phyloP scores from a whole-genome alignment of 2,888 invertebrate species.

The Notodromas monacha region DNA sequence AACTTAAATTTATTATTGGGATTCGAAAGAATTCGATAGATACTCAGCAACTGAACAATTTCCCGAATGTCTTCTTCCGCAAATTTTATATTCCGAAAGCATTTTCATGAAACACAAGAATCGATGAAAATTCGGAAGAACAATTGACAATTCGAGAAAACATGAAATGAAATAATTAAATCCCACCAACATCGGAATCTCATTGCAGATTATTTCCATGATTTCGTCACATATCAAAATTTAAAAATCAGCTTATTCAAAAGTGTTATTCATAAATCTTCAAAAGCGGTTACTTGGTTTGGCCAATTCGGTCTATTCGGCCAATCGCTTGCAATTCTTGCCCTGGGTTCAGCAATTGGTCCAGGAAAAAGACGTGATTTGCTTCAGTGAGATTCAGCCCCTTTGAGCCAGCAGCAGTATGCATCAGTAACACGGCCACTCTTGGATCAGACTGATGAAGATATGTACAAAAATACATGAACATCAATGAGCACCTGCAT shows the following conservation, averaged over 20 bases:
- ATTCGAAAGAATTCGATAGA: too few relatives aligned
- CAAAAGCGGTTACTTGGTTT: constrained; percentile 24
- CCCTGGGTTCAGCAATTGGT: constrained; percentile 34
- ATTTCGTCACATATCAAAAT: neutral
- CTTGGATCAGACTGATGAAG: neutral
- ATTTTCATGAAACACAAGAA: too few relatives aligned
- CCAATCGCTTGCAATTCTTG: constrained; percentile 43
- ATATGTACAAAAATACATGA: too few relatives aligned
- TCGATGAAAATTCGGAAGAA: too few relatives aligned
- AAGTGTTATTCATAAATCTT: constrained; percentile 5
- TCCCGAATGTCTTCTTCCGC: too few relatives aligned
- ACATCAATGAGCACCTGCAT: too few relatives aligned
- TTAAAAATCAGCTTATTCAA: neutral
- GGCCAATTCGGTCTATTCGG: constrained; percentile 41
- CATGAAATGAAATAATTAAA: constrained; percentile 7
- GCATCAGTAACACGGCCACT: constrained; percentile 26
- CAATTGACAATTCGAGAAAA: too few relatives aligned
- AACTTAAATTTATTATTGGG: too few relatives aligned
- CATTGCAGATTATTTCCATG: too few relatives aligned
- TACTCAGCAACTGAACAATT: too few relatives aligned
- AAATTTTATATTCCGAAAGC: too few relatives aligned
- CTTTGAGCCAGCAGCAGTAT: constrained; percentile 31
- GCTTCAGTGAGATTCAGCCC: constrained; percentile 46
- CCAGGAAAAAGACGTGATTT: constrained; percentile 36
- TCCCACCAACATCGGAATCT: too few relatives aligned